These are phyloP conservation scores for Ophion ventricosus DNA, from an alignment of 2,888 invertebrate genomes.

Conservation along the genomic window DNA sequence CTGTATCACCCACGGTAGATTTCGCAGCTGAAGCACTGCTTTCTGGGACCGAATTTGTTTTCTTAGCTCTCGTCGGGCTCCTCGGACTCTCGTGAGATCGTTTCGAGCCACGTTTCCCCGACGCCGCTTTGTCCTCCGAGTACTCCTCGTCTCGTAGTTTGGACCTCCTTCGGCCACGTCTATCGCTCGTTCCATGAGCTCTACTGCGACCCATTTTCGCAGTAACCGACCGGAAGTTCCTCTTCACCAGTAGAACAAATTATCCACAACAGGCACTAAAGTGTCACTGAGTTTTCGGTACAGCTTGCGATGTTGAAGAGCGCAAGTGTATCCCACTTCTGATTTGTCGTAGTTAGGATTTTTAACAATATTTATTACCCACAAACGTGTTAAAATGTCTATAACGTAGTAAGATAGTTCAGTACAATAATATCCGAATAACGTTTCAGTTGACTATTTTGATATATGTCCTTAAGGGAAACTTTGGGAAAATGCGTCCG, in stretches of 20 bases:
- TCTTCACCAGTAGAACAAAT: neutral
- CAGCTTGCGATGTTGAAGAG: neutral
- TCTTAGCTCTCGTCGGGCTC: neutral
- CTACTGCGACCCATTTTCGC: constrained; percentile 7
- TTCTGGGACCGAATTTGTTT: neutral
- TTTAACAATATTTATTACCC: too few species aligned
- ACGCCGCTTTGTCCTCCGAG: neutral
- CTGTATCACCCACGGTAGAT: neutral
- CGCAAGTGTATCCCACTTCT: neutral
- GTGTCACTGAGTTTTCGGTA: neutral
- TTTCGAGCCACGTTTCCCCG: too few species aligned
- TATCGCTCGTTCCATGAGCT: neutral
- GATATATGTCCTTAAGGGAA: too few species aligned
- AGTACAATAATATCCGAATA: too few species aligned
- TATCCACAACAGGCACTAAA: neutral
- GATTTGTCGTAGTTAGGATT: neutral
- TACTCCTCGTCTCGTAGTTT: neutral
- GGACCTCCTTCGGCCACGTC: neutral
- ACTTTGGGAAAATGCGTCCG: too few species aligned
- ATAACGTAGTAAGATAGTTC: too few species aligned
- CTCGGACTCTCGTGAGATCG: neutral
- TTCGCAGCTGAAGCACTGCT: neutral
- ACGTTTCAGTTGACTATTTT: too few species aligned
- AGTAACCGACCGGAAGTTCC: neutral
- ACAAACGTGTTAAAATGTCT: too few species aligned